phyloP scores from a whole-genome alignment of 2,797 vertebrate species.

The Anguilla anguilla region DNA sequence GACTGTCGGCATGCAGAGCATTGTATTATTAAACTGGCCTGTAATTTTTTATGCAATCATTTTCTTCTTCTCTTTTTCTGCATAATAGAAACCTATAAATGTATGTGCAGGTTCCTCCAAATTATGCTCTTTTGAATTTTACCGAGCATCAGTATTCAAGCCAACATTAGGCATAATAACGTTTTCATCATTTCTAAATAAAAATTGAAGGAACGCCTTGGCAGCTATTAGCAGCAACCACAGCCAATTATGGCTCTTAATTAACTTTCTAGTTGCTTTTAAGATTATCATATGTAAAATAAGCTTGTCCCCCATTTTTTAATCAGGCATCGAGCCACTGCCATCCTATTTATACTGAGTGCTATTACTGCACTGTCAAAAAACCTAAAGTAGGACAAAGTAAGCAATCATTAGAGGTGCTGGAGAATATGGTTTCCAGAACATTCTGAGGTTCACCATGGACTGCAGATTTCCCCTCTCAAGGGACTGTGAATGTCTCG shows the following conservation, averaged over 20 bases:
- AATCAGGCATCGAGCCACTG: slow-evolving; percentile 77
- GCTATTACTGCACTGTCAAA: slow-evolving; percentile 80
- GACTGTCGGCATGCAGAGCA: neutral
- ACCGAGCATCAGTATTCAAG: slow-evolving; percentile 48
- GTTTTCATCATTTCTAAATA: slow-evolving; percentile 72
- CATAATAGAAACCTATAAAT: slow-evolving; percentile 35
- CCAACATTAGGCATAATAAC: slow-evolving; percentile 65
- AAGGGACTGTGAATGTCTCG: slow-evolving; percentile 67
- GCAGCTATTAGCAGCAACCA: slow-evolving; percentile 76
- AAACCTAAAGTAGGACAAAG: slow-evolving; percentile 82
- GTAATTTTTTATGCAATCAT: neutral
- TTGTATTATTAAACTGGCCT: neutral
- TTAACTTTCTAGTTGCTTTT: slow-evolving; percentile 81
- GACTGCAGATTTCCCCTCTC: slow-evolving; percentile 69
- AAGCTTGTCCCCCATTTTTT: slow-evolving; percentile 69
- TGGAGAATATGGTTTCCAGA: slow-evolving; percentile 76
- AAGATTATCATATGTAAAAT: slow-evolving; percentile 82
- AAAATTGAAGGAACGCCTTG: slow-evolving; percentile 69
- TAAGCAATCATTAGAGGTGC: slow-evolving; percentile 75
- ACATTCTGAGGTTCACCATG: slow-evolving; percentile 68
- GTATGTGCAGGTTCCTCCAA: slow-evolving; percentile 41
- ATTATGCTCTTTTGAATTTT: slow-evolving; percentile 41
- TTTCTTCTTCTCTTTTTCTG: slow-evolving; percentile 31
- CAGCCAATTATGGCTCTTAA: slow-evolving; percentile 85
- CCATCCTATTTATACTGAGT: slow-evolving; percentile 79